phyloP scores from a whole-genome alignment of 2,888 invertebrate species.

The Erebia epiphron region DNA sequence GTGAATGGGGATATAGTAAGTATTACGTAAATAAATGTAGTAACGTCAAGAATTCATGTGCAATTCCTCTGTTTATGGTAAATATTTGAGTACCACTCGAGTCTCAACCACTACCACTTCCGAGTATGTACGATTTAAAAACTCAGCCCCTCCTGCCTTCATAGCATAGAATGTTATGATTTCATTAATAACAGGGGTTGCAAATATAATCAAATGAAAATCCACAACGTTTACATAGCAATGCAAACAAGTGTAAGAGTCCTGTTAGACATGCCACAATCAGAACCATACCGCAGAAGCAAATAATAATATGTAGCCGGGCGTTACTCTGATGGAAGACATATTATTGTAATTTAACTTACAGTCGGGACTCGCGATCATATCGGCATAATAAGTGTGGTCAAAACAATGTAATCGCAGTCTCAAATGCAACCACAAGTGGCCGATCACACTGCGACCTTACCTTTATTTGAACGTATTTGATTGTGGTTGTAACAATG shows the following conservation, averaged over 20 bases:
- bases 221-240: constrained; percentile 55
- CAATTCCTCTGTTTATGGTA: background rate
- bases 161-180: constrained; percentile 42
- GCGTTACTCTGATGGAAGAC: too few species aligned
- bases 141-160: background rate
- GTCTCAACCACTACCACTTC: background rate
- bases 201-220: constrained; percentile 60
- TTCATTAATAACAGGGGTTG: constrained; percentile 43
- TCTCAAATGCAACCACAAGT: too few species aligned
- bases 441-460: too few species aligned
- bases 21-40: background rate
- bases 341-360: too few species aligned
- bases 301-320: too few species aligned
- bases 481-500: too few species aligned
- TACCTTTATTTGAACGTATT: too few species aligned
- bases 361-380: too few species aligned
- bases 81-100: background rate
- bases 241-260: constrained; percentile 43
- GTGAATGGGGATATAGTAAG: background rate
- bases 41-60: background rate
- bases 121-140: background rate
- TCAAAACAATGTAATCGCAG: too few species aligned
- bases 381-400: too few species aligned
- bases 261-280: too few species aligned
- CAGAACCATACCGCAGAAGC: too few species aligned